Percentiles rank a stretch among this genome's conserved stretches.
Conservation (phyloP, 92 coral and sea anemone genomes). For the Zoanthus sociatus region DNA sequence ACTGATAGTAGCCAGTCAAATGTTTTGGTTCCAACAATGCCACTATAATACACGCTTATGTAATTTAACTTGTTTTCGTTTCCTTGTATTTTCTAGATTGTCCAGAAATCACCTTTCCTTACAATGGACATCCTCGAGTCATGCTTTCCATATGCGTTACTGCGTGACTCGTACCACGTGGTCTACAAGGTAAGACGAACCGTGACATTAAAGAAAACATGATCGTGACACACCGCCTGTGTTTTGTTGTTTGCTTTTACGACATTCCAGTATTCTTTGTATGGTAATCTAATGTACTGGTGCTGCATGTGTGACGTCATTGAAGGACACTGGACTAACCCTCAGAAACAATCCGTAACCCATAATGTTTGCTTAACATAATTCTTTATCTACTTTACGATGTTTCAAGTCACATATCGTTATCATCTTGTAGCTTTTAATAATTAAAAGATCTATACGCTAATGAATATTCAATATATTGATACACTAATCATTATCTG, state of each 20-base stretch:
- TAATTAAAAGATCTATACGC: too few species aligned
- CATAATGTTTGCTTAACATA: neutral
- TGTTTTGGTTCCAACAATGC: too few species aligned
- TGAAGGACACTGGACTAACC: neutral
- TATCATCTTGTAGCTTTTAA: too few species aligned
- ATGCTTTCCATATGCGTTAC: conserved; percentile 92
- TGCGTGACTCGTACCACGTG: conserved; percentile 96
- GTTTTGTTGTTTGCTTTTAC: neutral
- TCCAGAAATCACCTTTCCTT: conserved; percentile 91
- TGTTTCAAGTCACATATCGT: too few species aligned
- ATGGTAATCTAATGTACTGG: neutral
- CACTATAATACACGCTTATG: too few species aligned
- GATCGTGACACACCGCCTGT: neutral
- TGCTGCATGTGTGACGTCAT: neutral
- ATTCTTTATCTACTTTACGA: too few species aligned
- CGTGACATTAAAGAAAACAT: conserved; percentile 1
- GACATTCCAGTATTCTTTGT: neutral
- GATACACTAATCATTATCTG: too few species aligned
- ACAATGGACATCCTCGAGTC: conserved; percentile 99
- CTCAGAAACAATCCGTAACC: neutral
- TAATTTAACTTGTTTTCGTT: neutral
- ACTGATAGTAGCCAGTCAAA: too few species aligned
- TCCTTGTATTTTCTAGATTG: conserved; percentile 63
- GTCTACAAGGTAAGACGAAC: conserved; percentile 86
- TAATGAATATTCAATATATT: too few species aligned